phyloP scores from a whole-genome alignment of 2,113 vertebrate species.

The Delphinus delphis region DNA sequence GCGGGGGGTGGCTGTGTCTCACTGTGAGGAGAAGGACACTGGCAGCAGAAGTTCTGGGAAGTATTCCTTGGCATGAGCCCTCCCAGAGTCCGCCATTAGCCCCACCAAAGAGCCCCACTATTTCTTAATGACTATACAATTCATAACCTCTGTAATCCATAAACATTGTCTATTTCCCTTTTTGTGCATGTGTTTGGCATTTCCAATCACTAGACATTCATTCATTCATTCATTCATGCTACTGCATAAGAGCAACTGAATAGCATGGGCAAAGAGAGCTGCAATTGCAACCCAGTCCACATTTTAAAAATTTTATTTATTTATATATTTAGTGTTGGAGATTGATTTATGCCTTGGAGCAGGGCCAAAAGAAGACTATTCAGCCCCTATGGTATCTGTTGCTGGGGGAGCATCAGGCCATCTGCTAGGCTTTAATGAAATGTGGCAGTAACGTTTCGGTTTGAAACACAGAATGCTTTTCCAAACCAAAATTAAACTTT shows the following conservation, averaged over 20 bases:
- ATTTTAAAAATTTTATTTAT: too few species aligned
- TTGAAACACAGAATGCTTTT: constrained; percentile 40
- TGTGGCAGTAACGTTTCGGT: constrained; percentile 13
- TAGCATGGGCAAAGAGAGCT: not conserved
- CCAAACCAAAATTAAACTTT: constrained; percentile 27
- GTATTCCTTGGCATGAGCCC: too few species aligned
- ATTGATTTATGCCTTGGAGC: not conserved
- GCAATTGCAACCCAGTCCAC: not conserved
- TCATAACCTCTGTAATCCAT: not conserved
- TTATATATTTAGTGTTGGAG: not conserved
- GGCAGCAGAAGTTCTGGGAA: too few species aligned
- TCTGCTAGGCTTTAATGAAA: constrained; percentile 9
- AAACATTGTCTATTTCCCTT: not conserved
- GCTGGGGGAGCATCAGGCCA: not conserved
- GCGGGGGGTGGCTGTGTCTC: too few species aligned
- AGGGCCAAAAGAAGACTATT: not conserved
- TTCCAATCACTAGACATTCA: not conserved
- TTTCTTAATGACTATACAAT: not conserved
- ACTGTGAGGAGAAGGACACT: too few species aligned
- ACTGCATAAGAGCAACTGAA: not conserved
- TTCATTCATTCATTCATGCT: not conserved
- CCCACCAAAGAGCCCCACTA: not conserved
- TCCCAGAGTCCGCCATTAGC: too few species aligned
- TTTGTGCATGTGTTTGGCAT: not conserved
- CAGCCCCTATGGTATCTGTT: not conserved